phyloP scores from a whole-genome alignment of 2,797 vertebrate genomes.

The Labroides dimidiatus region DNA sequence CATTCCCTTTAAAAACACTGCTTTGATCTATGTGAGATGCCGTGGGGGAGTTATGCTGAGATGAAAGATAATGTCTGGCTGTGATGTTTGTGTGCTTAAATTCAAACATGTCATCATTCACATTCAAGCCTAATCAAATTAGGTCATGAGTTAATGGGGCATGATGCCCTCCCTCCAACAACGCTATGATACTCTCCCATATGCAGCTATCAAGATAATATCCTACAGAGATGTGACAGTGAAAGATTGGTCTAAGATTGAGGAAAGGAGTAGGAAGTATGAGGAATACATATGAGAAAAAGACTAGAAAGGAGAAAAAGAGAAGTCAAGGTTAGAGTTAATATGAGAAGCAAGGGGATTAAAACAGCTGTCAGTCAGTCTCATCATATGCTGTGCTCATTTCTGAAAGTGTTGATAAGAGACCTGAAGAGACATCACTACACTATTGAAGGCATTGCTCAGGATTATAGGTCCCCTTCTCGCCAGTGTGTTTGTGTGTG shows the following conservation, averaged over 20 bases:
- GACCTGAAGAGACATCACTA: constrained; percentile 20
- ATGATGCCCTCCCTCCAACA: constrained; percentile 30
- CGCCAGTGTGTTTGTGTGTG: too few relatives aligned
- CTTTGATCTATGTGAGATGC: constrained; percentile 70
- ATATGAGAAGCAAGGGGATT: neutral
- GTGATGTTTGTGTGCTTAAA: constrained; percentile 61
- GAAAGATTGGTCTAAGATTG: constrained; percentile 10
- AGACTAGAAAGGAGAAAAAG: neutral
- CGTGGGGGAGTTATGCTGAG: constrained; percentile 45
- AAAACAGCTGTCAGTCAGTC: constrained; percentile 18
- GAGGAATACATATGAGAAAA: neutral
- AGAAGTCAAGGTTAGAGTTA: constrained; percentile 18
- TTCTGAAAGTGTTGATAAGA: constrained; percentile 45
- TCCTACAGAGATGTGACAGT: constrained; percentile 2
- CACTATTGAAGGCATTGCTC: constrained; percentile 38
- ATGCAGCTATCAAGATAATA: constrained; percentile 6
- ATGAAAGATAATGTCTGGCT: constrained; percentile 69
- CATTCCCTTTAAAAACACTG: constrained; percentile 70
- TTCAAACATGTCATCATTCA: constrained; percentile 63
- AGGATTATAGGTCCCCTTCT: constrained; percentile 23
- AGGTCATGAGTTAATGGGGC: constrained; percentile 52
- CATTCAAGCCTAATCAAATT: constrained; percentile 65
- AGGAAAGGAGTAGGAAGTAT: neutral
- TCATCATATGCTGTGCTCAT: constrained; percentile 15
- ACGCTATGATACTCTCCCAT: constrained; percentile 33